These are phyloP conservation scores for Nephrotoma appendiculata DNA, from an alignment of 2,888 invertebrate genomes.

Conservation along the genomic window DNA sequence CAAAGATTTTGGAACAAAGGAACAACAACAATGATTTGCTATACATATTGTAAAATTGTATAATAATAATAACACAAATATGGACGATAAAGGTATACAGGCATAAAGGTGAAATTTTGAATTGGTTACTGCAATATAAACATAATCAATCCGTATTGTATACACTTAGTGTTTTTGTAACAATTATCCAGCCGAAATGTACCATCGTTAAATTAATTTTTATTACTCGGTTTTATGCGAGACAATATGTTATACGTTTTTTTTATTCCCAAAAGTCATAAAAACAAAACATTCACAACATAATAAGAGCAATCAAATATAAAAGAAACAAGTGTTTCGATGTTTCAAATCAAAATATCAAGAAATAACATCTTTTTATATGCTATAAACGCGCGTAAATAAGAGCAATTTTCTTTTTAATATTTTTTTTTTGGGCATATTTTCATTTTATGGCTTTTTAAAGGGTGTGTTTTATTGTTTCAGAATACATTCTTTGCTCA, in stretches of 20 bases:
- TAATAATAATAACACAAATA: background rate
- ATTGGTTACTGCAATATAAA: background rate
- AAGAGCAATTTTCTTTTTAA: background rate
- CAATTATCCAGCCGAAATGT: background rate
- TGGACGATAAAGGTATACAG: background rate
- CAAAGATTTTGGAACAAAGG: too few species aligned
- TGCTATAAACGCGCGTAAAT: constrained; percentile 1
- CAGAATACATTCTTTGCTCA: background rate
- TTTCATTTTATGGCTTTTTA: background rate
- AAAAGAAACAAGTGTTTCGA: background rate
- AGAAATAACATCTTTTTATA: background rate
- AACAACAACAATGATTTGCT: too few species aligned
- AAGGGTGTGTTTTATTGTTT: constrained; percentile 2
- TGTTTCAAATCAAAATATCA: background rate
- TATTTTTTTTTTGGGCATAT: background rate
- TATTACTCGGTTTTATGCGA: background rate
- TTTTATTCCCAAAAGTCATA: background rate
- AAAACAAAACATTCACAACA: background rate
- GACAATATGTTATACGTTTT: background rate
- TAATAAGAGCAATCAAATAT: background rate
- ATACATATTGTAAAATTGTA: too few species aligned
- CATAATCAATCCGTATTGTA: too few species aligned
- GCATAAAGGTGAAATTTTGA: background rate
- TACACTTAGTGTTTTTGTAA: background rate
- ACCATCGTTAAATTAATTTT: background rate